Conservation (phyloP, 1,140 invertebrate species). For the Drosophila ironensis region DNA sequence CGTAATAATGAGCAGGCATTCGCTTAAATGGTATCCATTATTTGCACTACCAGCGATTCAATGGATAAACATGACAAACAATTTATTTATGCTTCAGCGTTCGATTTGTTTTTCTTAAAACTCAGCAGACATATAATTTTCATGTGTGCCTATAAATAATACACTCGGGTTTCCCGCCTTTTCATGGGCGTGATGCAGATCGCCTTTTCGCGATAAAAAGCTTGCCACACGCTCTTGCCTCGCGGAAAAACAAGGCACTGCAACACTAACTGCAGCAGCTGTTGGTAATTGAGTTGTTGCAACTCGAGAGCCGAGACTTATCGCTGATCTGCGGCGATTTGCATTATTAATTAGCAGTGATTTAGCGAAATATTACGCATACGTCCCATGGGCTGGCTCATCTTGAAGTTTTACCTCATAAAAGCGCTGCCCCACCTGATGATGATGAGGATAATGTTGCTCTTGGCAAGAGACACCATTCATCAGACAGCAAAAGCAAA, state of each 20-base stretch:
- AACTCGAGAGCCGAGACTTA: slow-evolving; percentile 14
- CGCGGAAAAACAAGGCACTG: not conserved
- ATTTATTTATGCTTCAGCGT: not conserved
- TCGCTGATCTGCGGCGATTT: slow-evolving; percentile 44
- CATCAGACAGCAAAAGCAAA: slow-evolving; percentile 9
- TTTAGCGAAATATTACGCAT: slow-evolving; percentile 51
- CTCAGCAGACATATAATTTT: slow-evolving; percentile 25
- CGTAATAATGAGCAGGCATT: not conserved
- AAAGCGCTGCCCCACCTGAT: not conserved
- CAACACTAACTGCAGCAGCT: slow-evolving; percentile 15
- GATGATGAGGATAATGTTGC: slow-evolving; percentile 16
- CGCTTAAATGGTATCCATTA: not conserved
- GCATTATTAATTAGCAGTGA: slow-evolving; percentile 68
- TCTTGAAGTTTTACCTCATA: slow-evolving; percentile 1
- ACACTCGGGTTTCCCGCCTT: not conserved
- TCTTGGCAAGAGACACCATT: slow-evolving; percentile 25
- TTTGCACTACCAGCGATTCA: too few relatives aligned
- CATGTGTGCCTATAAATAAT: slow-evolving; percentile 19
- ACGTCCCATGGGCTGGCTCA: slow-evolving; percentile 33
- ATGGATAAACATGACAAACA: not conserved
- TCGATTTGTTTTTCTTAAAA: not conserved
- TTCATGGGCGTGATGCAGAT: slow-evolving; percentile 36
- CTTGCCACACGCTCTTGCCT: slow-evolving; percentile 60
- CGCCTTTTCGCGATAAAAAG: slow-evolving; percentile 50
- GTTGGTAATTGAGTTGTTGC: slow-evolving; percentile 70